Evolutionary conservation across 1,140 invertebrate species (phyloP).

Genomic region (Lucilia cuprina): DNA sequence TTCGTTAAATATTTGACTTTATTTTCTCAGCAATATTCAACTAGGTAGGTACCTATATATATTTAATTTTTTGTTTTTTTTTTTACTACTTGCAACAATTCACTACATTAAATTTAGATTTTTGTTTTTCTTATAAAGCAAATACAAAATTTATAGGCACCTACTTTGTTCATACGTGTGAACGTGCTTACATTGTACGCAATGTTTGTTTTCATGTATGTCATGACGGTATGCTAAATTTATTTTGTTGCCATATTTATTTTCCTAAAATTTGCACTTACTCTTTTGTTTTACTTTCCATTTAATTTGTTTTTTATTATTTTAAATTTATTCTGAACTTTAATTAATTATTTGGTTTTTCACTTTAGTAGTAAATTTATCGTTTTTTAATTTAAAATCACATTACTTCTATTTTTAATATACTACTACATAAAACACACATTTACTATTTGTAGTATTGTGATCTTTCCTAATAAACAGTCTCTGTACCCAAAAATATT

Average conservation of each 20-base stretch:
- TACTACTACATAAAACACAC: background rate
- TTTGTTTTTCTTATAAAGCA: background rate
- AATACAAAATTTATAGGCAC: too few relatives aligned
- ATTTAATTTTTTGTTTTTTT: background rate
- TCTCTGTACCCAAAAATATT: background rate
- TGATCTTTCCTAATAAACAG: background rate
- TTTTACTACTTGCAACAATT: background rate
- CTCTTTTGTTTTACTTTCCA: background rate
- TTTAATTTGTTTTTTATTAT: background rate
- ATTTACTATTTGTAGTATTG: constrained; percentile 15
- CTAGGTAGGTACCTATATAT: background rate
- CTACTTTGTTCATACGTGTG: too few relatives aligned
- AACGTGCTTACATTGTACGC: too few relatives aligned
- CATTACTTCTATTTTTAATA: background rate
- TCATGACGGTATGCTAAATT: background rate
- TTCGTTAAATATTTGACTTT: background rate
- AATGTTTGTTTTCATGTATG: background rate
- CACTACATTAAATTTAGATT: background rate
- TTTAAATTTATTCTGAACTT: background rate
- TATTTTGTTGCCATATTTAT: background rate
- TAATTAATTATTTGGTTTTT: background rate
- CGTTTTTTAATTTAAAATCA: background rate
- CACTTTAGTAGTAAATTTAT: background rate
- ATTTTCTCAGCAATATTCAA: background rate
- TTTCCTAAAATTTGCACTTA: background rate